Evolutionary conservation across 2,113 vertebrate species (phyloP).

Genomic region (Zapornia atra): DNA sequence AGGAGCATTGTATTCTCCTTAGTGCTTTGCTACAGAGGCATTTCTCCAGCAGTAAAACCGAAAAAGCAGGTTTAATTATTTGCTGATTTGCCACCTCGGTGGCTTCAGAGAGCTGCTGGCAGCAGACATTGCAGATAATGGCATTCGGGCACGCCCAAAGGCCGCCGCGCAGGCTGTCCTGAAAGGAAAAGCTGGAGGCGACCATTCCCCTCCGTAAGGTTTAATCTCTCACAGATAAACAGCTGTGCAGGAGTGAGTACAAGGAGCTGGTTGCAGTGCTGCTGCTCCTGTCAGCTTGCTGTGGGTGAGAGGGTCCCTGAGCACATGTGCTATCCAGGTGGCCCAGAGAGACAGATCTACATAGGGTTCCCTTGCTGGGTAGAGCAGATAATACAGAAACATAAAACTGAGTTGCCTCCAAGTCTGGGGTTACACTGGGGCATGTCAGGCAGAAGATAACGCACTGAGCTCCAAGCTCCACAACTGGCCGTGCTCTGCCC

Average conservation of each 20-base stretch:
- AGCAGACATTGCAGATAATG: background rate
- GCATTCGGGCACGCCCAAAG: background rate
- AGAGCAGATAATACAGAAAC: background rate
- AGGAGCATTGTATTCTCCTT: slow-evolving; percentile 7
- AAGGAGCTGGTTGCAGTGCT: background rate
- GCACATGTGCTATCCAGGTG: accelerated
- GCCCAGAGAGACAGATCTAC: background rate
- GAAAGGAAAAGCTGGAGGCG: background rate
- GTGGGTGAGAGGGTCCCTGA: background rate
- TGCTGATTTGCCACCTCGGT: background rate
- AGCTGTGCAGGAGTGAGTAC: background rate
- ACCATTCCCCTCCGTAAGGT: background rate
- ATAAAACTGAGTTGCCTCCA: background rate
- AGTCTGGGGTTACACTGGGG: background rate
- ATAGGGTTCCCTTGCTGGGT: background rate
- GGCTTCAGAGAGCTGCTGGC: background rate
- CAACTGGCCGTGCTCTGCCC: background rate
- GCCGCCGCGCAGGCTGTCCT: background rate
- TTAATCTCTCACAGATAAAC: background rate
- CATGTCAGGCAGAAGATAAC: background rate
- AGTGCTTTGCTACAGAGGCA: background rate
- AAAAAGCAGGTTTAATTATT: slow-evolving; percentile 61
- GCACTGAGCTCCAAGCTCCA: background rate
- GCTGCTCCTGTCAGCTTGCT: background rate
- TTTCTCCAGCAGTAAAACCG: slow-evolving; percentile 9